Evolutionary conservation across 35 echinoderm and acorn worm species (phyloP), one percentile per base, ranked within the genome.

Genomic region (Patiria miniata): DNA sequence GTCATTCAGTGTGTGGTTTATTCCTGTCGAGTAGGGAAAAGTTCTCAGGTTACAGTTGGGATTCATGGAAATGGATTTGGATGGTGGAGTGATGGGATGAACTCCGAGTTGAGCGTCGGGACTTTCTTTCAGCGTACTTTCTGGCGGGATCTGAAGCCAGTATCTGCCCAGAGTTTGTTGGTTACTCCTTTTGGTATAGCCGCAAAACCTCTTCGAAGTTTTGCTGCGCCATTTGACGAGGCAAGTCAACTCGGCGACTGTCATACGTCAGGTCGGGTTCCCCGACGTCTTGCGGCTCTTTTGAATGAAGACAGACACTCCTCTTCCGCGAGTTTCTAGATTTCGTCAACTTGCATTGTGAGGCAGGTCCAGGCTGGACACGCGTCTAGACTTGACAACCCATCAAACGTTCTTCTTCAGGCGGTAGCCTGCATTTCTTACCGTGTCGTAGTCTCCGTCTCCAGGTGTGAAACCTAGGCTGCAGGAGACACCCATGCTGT

Each of bases 351-450:
- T n/a, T n/a, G n/a, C n/a, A n/a, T n/a, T 47, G 4, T 47, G 4
- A 12, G 42, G 42, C 12, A 4, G 4, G 42, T 47, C 4, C 42
- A 6, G 42, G 42, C 4, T 47, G 42, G 42, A 47, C 42, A 47
- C 12, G 42, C 42, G 42, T 47, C 42, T 47, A 47, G 42, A 6
- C 42, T 47, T 47, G 42, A 47, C 42, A 47, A 47, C 42, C 42
- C 42, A 47, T 47, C 42, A 6, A 47, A n/a, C 4, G 65, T 73
- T 73, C 65, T 73, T 36, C 26, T 32, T 14, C 19, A 0, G 34
- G 65, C 34, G 65, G 34, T 73, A 34, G 34, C 65, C 65, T 73
- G 65, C 65, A 73, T 73, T 12, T 73, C 65, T 73, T 73, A 73
- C 65, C 65, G 65, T 73, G 65, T 73, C 26, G 34, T 36, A 34